Base-by-base conservation (phyloP, 2,113 vertebrate species). In the Lepisosteus osseus region DNA sequence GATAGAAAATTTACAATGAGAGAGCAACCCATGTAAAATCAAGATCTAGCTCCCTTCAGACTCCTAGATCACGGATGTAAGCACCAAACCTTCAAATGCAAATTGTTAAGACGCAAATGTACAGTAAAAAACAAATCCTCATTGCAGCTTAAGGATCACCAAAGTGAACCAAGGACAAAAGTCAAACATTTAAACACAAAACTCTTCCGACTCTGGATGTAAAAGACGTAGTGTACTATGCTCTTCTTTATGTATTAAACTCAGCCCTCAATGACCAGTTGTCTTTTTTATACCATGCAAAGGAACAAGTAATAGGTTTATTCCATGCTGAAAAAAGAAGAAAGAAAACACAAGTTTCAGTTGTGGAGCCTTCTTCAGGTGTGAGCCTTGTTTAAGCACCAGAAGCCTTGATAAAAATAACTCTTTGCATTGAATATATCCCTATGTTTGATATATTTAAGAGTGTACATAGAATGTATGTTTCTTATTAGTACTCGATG, bases 361-460 rank as follows among this genome's bases (percentile, higher is more conserved):
- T 2, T 2, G 1, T 29, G 29, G 29, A 29, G 29, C 29, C 29
- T 29, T 29, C 29, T 29, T 29, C 29, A 29, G 29, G 29, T 29
- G 29, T 29, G 73, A 83, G 69, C 73, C 67, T 82, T 74, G 8
- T 57, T 72, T 66, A 57, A 66, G 54, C 54, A 6, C 6, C 56
- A 4, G 5, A 1, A 7, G 40, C 12, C 51, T 56, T 62, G 8
- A 14, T 65, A 44, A 57, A 42, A 43, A 55, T 43, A 42, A 12
- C 0, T 61, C 2, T n/a, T 11, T 3, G 44, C 13, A 4, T 12
- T 3, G n/a, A 56, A 57, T 42, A 13, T 17, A 57, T n/a, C 8
- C 51, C 5, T 13, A 7, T 74, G 75, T 80, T 68, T 76, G 73
- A 42, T 76, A 76, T 82, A 77, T 77, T 76, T 42, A 64, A 43